phyloP scores from a whole-genome alignment of 2,113 vertebrate species.

The Mobula hypostoma region DNA sequence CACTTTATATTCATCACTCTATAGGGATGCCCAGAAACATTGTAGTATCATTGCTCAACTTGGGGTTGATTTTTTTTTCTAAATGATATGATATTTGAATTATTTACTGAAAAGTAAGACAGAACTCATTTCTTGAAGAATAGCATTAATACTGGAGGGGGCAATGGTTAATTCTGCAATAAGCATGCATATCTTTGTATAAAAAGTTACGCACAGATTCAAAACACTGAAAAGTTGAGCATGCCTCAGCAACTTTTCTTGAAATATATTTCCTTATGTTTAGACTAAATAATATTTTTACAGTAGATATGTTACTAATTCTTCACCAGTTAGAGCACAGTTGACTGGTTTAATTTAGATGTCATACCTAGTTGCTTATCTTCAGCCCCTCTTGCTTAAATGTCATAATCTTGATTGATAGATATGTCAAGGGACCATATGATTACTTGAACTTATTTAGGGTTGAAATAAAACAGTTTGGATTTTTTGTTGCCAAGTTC shows the following conservation, averaged over 20 bases:
- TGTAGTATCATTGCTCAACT: not conserved
- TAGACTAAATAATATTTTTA: not conserved
- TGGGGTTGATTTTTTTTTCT: not conserved
- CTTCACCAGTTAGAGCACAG: not conserved
- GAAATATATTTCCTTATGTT: not conserved
- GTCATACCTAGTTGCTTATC: not conserved
- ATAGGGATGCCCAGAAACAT: too few relatives aligned
- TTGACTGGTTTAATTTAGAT: not conserved
- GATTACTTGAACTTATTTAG: not conserved
- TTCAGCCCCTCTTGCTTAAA: too few relatives aligned
- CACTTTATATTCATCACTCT: not conserved
- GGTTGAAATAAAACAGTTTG: not conserved
- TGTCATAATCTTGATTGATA: not conserved
- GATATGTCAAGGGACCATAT: not conserved
- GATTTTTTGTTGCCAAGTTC: not conserved
- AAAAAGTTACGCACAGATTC: not conserved
- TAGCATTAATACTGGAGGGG: not conserved
- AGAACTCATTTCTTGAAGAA: not conserved
- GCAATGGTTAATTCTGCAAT: not conserved
- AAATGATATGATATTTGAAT: not conserved
- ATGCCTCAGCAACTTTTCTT: not conserved
- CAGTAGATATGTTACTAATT: not conserved
- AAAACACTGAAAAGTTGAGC: too few relatives aligned
- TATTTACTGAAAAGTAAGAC: not conserved
- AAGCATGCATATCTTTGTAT: not conserved